Base-by-base conservation (phyloP, 2,113 vertebrate genomes). In the Sterrhoptilus dennistouni region DNA sequence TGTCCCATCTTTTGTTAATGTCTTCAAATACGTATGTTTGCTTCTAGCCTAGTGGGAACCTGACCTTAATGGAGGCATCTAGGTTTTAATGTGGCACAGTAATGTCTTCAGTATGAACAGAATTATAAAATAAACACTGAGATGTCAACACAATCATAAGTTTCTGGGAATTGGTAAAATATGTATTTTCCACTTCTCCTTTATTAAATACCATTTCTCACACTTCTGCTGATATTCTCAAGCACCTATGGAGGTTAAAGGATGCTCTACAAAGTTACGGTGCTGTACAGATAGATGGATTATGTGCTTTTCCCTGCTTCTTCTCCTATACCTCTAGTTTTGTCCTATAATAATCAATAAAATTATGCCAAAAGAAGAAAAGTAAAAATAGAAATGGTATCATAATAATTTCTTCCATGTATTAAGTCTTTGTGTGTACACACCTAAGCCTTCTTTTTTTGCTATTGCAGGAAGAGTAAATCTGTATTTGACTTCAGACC, bases 401-500 rank as follows among this genome's bases (percentile, higher is more conserved):
- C 9, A 61, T 57, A 63, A 70, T 66, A 4, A 57, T 68, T 71
- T 69, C 17, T 84, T 84, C 74, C 54, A 83, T 72, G 45, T 31
- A 87, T 82, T 88, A 78, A 61, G 52, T 47, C 38, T 91, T 57
- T 90, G 17, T 85, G 28, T 61, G 47, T 53, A 36, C 63, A 63
- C 61, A 63, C 64, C 75, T 94, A 91, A 91, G 61, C 54, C 44
- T 79, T 91, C 12, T 82, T 96, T 96, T 97, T 93, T 61, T 38
- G 12, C 33, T 95, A 44, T 96, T 96, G 74, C 86, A 78, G 76
- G 91, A 90, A 95, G 60, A 97, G 49, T 97, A 97, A 97, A 97
- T 96, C 94, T 97, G 87, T 96, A 84, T 95, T 97, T 97, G 96
- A 97, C 97, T 94, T 89, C 66, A 95, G 95, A 93, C 89, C 94